phyloP scores from a whole-genome alignment of 2,113 vertebrate species.

The Urocitellus parryii region DNA sequence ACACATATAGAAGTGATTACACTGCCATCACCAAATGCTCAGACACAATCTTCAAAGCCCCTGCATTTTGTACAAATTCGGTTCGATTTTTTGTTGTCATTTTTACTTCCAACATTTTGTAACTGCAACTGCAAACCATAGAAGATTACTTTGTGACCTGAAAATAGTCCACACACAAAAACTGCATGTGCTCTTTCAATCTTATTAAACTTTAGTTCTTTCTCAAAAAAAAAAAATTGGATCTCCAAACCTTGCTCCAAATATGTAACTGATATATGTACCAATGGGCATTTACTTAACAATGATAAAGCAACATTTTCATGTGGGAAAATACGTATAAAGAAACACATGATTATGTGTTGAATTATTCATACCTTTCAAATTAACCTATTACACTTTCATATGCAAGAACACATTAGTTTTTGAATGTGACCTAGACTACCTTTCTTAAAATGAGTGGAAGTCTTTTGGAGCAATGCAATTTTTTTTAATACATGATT shows the following conservation, averaged over 20 bases:
- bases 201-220: neutral
- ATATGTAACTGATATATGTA: neutral
- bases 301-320: conserved; percentile 35
- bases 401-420: neutral
- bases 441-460: neutral
- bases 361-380: conserved; percentile 65
- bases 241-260: neutral
- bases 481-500: conserved; percentile 47
- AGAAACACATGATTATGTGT: conserved; percentile 13
- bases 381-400: conserved; percentile 41
- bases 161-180: neutral
- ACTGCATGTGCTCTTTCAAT: neutral
- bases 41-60: neutral
- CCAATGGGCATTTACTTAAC: neutral
- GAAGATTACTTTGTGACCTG: neutral
- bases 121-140: conserved; percentile 15
- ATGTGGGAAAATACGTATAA: neutral
- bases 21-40: neutral
- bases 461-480: neutral
- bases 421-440: conserved; percentile 18
- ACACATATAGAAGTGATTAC: neutral
- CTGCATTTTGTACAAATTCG: neutral
- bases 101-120: neutral
- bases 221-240: conserved; percentile 19
- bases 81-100: neutral